Evolutionary conservation across 2,797 vertebrate species (phyloP), one percentile per base, ranked within the genome.

Genomic region (Nyctibius grandis): DNA sequence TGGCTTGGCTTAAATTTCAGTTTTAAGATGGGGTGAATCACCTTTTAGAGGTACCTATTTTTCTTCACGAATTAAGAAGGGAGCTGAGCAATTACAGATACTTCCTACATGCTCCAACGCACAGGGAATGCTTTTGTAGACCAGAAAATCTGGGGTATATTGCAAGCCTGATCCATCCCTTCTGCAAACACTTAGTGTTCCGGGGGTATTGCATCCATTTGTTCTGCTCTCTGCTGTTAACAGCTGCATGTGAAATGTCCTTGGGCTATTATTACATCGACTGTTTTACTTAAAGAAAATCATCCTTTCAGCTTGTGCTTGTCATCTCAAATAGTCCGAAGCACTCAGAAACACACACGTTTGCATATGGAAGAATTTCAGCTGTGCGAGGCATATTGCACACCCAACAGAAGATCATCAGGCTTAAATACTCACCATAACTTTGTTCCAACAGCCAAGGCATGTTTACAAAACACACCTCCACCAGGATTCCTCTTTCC

Each of bases 191-290:
- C 25, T 77, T 34, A 28, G 22, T 7, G 48, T 63, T 53, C 5
- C 5, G 1, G 33, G 63, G 16, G 12, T 22, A 61, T 34, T 36
- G 29, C 40, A 5, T 44, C 23, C 9, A 59, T 88, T 91, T 34
- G 50, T 85, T 88, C 74, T 63, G 65, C 79, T 91, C 80, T 88
- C 89, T 57, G 53, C 59, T 65, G 40, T 53, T 64, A 73, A 60
- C 59, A 54, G 74, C 84, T 77, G 64, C 65, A 33, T 10, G 7
- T 9, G 56, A 64, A 77, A 74, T 42, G 25, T 73, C 60, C 60
- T 31, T 14, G 48, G 60, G 31, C 33, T 76, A 12, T 78, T 67
- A 74, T 78, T 85, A 60, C 33, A 36, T 8, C 12, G 12, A 3
- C 47, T 16, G 36, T n/a, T 78, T 57, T 60, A 42, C 65, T 44